Evolutionary conservation across 23 tunicate genomes (phyloP).

Genomic region (Trididemnum nubilum): DNA sequence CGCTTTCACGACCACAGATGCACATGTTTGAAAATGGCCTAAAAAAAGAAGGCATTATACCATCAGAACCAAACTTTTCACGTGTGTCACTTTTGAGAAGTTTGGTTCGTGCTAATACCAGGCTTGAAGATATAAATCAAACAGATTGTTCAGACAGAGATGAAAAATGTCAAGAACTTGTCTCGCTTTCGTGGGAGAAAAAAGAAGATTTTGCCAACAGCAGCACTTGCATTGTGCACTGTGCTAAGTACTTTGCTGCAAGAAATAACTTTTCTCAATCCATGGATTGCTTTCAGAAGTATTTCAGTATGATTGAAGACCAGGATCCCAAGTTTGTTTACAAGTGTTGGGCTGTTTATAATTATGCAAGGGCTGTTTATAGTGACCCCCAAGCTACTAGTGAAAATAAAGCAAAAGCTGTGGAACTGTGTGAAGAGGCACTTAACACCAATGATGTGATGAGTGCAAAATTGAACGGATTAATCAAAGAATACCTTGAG

Average conservation of each 20-base stretch:
- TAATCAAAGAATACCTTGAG: neutral
- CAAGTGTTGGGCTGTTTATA: constrained; percentile 58
- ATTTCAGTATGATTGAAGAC: constrained; percentile 8
- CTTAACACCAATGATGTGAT: neutral
- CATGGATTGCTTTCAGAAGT: constrained; percentile 7
- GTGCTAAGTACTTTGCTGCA: constrained; percentile 46
- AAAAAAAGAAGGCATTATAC: neutral
- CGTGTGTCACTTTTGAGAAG: neutral
- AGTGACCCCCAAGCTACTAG: neutral
- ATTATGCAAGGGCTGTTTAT: constrained; percentile 15
- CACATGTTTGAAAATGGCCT: constrained; percentile 21
- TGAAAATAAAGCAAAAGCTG: neutral
- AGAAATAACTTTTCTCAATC: constrained; percentile 24
- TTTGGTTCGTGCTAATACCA: neutral
- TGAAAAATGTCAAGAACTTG: neutral
- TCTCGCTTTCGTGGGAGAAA: neutral
- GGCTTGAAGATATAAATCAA: neutral
- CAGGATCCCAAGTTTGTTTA: neutral
- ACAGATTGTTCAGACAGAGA: too few relatives aligned
- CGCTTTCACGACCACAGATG: neutral
- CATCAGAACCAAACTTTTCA: neutral
- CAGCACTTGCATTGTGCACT: constrained; percentile 32
- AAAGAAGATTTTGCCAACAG: constrained; percentile 4
- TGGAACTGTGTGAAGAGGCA: neutral
- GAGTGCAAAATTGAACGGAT: neutral